Evolutionary conservation across 1,140 invertebrate genomes (phyloP), one percentile per base, ranked within the genome.

Genomic region (Aphis gossypii): DNA sequence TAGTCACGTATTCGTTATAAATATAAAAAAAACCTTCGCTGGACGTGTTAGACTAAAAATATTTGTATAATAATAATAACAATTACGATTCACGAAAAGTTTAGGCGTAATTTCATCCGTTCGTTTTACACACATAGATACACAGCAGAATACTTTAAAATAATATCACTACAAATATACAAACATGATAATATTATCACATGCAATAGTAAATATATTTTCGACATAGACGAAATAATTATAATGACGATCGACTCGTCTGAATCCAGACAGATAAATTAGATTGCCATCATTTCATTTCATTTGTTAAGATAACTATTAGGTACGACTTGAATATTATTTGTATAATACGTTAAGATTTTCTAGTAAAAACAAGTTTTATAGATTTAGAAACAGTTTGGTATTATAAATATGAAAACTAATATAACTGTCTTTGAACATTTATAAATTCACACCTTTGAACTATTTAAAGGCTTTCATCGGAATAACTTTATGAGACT

Each of bases 11-110:
- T 89, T 76, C n/a, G 54, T 38, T 38, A 89, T 38, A 38, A 76
- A 76, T n/a, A 76, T 76, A 76, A 76, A 38, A 89, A 54, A 38
- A 89, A 54, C 35, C 35, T 21, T 3, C 20, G 4, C 48, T 51
- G n/a, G 87, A 54, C 87, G 86, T 88, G 87, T 25, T 89, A 20
- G 9, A 54, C 87, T 21, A 18, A 30, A 87, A 89, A 54, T 88
- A 88, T 88, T 89, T 76, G 60, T 76, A 76, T n/a, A 2, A 35
- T 76, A 76, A 89, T 89, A 54, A 35, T 51, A 89, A 89, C n/a
- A 89, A 89, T 51, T 51, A 89, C 87, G 35, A 23, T 11, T 20
- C 30, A n/a, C 60, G n/a, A n/a, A 76, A 76, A 76, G 60, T 76
- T 76, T n/a, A 14, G n/a, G 14, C 30, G 14, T n/a, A n/a, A 76